Evolutionary conservation across 2,888 invertebrate genomes (phyloP), one percentile per base, ranked within the genome.

Genomic region (Griposia aprilina): DNA sequence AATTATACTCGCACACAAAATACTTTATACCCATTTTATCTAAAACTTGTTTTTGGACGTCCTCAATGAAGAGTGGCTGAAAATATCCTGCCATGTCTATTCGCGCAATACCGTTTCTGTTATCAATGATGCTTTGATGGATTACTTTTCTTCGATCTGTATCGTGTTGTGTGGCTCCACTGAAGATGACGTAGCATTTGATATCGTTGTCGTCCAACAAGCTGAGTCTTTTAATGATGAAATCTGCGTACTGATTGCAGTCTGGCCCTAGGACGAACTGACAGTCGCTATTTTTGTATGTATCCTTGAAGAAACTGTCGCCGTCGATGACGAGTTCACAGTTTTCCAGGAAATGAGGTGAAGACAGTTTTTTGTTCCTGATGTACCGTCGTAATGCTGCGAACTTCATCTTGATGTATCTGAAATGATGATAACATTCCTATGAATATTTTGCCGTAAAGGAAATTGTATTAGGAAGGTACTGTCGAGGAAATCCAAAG

Each of bases 11-110:
- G 20, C 88, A 86, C 23, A 90, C 83, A 74, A 87, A 90, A 76
- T 90, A 92, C 67, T 85, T 87, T 26, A 92, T 90, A 6, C 78
- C 75, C 50, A 91, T 81, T 80, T 88, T 81, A 23, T 90, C 76
- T 30, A 93, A 78, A 1, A 92, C 86, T 79, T 91, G 87, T 78
- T 75, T 84, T 62, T 87, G 81, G 0, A 87, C 74, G 8, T 88
- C 86, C 45, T 76, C 62, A 11, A 85, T 72, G 23, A 90, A 67
- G 23, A 86, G 80, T 0, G 89, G 90, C 11, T 86, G 82, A 41
- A 83, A 84, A 63, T 78, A 78, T 41, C 0, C 11, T 5, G 26
- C 48, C 26, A 65, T 60, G 10, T 63, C 30, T 30, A 75, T 63
- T 45, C 36, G 55, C 15, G 26, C 17, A 20, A 62, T 41, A 30